Conservation (phyloP, 1,140 invertebrate genomes). For the Meteorus sp. region DNA sequence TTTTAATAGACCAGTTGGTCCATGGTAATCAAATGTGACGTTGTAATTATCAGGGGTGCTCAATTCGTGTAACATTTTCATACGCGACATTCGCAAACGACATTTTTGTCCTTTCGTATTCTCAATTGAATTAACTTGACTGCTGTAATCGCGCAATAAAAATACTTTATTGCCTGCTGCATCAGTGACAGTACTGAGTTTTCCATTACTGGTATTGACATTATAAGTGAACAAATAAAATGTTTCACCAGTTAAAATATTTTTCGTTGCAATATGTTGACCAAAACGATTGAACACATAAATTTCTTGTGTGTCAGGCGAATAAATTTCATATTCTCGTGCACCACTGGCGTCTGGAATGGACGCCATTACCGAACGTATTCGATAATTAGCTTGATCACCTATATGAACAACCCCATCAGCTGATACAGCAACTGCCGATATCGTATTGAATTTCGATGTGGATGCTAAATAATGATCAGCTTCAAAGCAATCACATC, state of each 20-base stretch:
- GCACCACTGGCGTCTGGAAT: slow-evolving; percentile 83
- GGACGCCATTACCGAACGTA: slow-evolving; percentile 89
- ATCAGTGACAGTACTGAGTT: slow-evolving; percentile 89
- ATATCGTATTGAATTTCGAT: slow-evolving; percentile 93
- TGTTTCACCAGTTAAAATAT: slow-evolving; percentile 89
- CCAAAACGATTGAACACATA: slow-evolving; percentile 96
- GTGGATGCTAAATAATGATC: slow-evolving; percentile 89
- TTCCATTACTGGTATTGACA: slow-evolving; percentile 94
- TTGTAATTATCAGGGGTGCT: slow-evolving; percentile 90
- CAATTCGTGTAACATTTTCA: slow-evolving; percentile 86
- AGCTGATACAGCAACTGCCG: slow-evolving; percentile 88
- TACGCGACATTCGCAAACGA: slow-evolving; percentile 81
- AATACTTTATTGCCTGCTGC: slow-evolving; percentile 92
- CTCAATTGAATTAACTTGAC: slow-evolving; percentile 89
- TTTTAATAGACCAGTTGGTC: slow-evolving; percentile 83
- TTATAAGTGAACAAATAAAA: slow-evolving; percentile 94
- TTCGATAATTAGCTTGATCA: slow-evolving; percentile 89
- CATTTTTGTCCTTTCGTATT: slow-evolving; percentile 94
- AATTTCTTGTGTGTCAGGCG: slow-evolving; percentile 92
- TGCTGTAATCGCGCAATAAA: slow-evolving; percentile 84
- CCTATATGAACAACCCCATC: slow-evolving; percentile 93
- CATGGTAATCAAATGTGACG: slow-evolving; percentile 91
- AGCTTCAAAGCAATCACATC: slow-evolving; percentile 89
- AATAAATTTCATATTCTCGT: slow-evolving; percentile 91
- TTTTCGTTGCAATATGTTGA: slow-evolving; percentile 89